Evolutionary conservation across 2,113 vertebrate genomes (phyloP).

Genomic region (Stictonetta naevosa): DNA sequence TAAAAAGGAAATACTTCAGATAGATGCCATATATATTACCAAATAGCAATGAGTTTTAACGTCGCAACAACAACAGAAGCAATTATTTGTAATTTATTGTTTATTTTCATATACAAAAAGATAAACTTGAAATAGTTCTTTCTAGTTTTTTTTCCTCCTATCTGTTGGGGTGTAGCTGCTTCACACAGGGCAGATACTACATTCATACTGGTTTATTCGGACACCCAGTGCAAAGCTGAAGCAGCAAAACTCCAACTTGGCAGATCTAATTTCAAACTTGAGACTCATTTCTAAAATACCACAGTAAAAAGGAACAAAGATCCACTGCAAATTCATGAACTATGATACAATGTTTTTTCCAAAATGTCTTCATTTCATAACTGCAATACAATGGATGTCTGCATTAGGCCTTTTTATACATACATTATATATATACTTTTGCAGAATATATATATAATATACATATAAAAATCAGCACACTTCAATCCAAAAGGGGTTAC

Average conservation of each 20-base stretch:
- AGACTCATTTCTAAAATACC: constrained; percentile 90
- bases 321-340: constrained; percentile 88
- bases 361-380: constrained; percentile 81
- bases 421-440: constrained; percentile 54
- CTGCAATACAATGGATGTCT: constrained; percentile 84
- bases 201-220: constrained; percentile 91
- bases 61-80: not conserved
- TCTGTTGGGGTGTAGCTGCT: constrained; percentile 81
- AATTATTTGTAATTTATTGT: constrained; percentile 76
- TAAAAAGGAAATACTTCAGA: not conserved
- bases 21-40: not conserved
- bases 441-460: constrained; percentile 59
- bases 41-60: not conserved
- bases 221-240: constrained; percentile 84
- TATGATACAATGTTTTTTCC: constrained; percentile 88
- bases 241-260: constrained; percentile 85
- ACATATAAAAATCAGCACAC: constrained; percentile 78
- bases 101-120: constrained; percentile 96
- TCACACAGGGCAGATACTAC: constrained; percentile 85
- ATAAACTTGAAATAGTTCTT: constrained; percentile 89
- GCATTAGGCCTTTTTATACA: constrained; percentile 80
- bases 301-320: constrained; percentile 91
- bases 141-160: constrained; percentile 82
- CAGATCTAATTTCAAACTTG: constrained; percentile 86
- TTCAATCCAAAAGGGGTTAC: constrained; percentile 85